Evolutionary conservation across 2,113 vertebrate genomes (phyloP).

Genomic region (Ondatra zibethicus): DNA sequence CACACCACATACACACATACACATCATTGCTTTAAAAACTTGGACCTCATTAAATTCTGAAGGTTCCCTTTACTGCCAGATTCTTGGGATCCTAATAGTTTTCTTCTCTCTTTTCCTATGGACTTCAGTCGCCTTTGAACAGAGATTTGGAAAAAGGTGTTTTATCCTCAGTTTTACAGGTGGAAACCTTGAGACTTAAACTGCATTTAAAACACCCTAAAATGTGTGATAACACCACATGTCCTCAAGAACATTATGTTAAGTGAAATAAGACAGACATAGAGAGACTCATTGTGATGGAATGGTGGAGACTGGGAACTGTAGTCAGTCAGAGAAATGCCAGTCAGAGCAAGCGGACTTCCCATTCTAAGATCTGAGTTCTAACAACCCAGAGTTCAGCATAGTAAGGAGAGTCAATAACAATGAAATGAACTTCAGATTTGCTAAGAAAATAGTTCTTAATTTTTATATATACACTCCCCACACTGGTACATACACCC

Average conservation of each 20-base stretch:
- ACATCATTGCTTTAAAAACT: not conserved
- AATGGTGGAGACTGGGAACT: not conserved
- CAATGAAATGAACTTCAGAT: not conserved
- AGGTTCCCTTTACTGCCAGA: not conserved
- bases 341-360: not conserved
- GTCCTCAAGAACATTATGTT: not conserved
- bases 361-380: not conserved
- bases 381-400: not conserved
- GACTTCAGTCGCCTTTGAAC: not conserved
- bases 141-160: not conserved
- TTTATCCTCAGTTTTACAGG: not conserved
- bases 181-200: not conserved
- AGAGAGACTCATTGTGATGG: not conserved
- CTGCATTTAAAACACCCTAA: not conserved
- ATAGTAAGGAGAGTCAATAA: not conserved
- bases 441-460: not conserved
- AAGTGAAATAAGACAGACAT: not conserved
- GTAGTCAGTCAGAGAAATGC: not conserved
- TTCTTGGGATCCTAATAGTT: not conserved
- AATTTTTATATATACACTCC: fast-evolving
- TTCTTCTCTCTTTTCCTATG: not conserved
- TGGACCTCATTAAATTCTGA: not conserved
- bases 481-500: fast-evolving
- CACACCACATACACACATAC: not conserved
- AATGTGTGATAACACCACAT: not conserved